These are phyloP conservation scores for Leucoraja erinaceus DNA, from an alignment of 2,113 vertebrate species.

Conservation along the genomic window DNA sequence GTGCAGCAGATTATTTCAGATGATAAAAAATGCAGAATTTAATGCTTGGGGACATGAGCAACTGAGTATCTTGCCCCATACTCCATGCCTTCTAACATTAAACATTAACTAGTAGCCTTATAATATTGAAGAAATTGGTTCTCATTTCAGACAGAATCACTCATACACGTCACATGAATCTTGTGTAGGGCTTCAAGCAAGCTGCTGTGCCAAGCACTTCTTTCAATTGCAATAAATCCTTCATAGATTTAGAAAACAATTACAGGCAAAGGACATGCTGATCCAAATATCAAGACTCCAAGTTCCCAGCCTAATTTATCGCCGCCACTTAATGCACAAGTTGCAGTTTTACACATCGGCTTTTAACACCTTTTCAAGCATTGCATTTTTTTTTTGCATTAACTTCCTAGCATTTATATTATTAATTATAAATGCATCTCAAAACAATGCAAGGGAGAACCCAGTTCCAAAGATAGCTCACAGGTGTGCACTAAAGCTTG, in stretches of 20 bases:
- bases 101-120: constrained; percentile 1
- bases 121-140: background rate
- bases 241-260: constrained; percentile 45
- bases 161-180: constrained; percentile 38
- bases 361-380: background rate
- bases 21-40: background rate
- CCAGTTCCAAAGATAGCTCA: background rate
- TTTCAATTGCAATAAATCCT: constrained; percentile 42
- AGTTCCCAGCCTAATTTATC: constrained; percentile 10
- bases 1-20: background rate
- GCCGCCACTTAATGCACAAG: background rate
- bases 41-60: background rate
- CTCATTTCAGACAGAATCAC: constrained; percentile 39
- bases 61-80: background rate
- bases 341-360: background rate
- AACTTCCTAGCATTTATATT: background rate
- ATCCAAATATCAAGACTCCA: constrained; percentile 34
- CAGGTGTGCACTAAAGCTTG: background rate
- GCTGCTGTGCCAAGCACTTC: constrained; percentile 29
- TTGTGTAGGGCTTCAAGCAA: background rate
- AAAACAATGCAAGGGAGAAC: background rate
- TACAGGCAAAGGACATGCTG: constrained; percentile 29
- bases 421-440: background rate
- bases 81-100: background rate
- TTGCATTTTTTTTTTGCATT: background rate